phyloP scores from a whole-genome alignment of 2,113 vertebrate genomes.

The Podocnemis expansa region DNA sequence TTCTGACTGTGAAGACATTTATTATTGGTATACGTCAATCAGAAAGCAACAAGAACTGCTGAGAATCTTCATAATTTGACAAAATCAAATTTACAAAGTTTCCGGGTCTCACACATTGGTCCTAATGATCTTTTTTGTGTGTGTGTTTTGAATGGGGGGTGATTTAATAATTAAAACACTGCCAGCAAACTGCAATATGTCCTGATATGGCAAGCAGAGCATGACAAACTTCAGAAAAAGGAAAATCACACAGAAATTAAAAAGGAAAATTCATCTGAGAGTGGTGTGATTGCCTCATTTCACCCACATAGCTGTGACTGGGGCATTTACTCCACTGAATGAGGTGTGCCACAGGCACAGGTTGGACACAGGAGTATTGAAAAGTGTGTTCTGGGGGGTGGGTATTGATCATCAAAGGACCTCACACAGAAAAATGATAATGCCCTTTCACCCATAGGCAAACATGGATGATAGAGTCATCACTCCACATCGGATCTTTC shows the following conservation, averaged over 20 bases:
- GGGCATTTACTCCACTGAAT: neutral
- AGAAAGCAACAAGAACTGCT: constrained; percentile 31
- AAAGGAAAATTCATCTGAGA: neutral
- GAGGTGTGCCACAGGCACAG: neutral
- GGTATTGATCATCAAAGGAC: neutral
- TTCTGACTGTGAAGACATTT: constrained; percentile 51
- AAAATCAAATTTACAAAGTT: constrained; percentile 51
- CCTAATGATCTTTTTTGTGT: constrained; percentile 12
- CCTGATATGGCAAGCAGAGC: neutral
- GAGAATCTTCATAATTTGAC: constrained; percentile 41
- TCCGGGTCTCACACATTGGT: constrained; percentile 17
- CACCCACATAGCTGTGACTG: neutral
- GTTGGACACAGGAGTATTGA: neutral
- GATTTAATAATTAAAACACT: neutral
- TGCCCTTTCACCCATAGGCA: neutral
- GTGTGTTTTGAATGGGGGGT: constrained; percentile 11
- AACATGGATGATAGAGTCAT: neutral
- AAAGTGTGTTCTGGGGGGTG: neutral
- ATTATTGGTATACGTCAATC: constrained; percentile 69
- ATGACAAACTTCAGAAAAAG: constrained; percentile 17
- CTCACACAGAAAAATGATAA: neutral
- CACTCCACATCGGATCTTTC: neutral
- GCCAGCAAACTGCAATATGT: neutral
- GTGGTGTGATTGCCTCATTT: neutral
- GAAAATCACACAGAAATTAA: neutral